phyloP scores from a whole-genome alignment of 2,113 vertebrate species.

The Heptranchias perlo region DNA sequence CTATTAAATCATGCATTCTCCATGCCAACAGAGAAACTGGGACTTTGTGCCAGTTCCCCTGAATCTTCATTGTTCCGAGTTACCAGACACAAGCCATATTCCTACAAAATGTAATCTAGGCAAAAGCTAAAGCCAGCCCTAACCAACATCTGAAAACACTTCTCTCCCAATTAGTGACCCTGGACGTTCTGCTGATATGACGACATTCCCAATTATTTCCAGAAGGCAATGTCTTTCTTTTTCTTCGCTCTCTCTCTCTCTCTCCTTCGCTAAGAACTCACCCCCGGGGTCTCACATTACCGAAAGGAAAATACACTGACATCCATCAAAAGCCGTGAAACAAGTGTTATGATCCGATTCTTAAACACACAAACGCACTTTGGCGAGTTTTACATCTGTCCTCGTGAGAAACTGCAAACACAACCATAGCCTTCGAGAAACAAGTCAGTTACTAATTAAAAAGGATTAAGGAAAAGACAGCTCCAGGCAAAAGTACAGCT shows the following conservation, averaged over 20 bases:
- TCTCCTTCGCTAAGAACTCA: not conserved
- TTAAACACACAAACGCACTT: constrained; percentile 22
- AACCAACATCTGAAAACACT: constrained; percentile 32
- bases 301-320: constrained; percentile 26
- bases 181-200: constrained; percentile 34
- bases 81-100: not conserved
- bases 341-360: constrained; percentile 19
- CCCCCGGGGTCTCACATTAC: not conserved
- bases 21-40: not conserved
- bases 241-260: not conserved
- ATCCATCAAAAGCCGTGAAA: constrained; percentile 26
- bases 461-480: constrained; percentile 27
- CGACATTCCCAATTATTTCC: constrained; percentile 34
- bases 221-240: constrained; percentile 21
- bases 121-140: not conserved
- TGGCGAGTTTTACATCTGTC: constrained; percentile 23
- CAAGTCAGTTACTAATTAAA: constrained; percentile 28
- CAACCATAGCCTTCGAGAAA: not conserved
- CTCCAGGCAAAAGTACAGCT: not conserved
- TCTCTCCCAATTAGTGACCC: constrained; percentile 31
- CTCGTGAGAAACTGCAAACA: constrained; percentile 12
- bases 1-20: not conserved
- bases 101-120: constrained; percentile 5
- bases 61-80: constrained; percentile 2
- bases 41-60: not conserved